Conservation (phyloP, 2,797 vertebrate species). For the Triplophysa bombifrons region DNA sequence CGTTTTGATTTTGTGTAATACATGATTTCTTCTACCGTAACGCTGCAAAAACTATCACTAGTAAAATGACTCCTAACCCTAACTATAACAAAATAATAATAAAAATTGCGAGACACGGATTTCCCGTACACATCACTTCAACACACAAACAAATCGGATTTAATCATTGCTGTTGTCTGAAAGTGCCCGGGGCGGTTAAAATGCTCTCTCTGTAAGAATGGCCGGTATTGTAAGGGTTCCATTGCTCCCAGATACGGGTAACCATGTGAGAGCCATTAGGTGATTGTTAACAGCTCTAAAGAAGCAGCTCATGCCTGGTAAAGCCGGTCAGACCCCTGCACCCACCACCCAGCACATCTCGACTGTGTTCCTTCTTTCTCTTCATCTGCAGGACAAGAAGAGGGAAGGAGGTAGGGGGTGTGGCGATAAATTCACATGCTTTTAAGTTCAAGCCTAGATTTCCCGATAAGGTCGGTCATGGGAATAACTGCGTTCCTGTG, state of each 20-base stretch:
- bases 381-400: constrained; percentile 55
- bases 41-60: too few relatives aligned
- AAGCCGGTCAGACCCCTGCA: constrained; percentile 50
- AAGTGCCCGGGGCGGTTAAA: constrained; percentile 59
- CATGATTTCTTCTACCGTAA: background rate
- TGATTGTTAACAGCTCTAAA: constrained; percentile 75
- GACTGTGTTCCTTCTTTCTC: constrained; percentile 57
- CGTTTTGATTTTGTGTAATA: background rate
- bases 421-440: constrained; percentile 50
- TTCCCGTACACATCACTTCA: background rate
- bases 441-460: constrained; percentile 58
- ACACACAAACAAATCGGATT: constrained; percentile 24
- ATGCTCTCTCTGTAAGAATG: constrained; percentile 68
- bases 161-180: constrained; percentile 62
- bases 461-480: constrained; percentile 64
- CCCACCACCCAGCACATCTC: constrained; percentile 44
- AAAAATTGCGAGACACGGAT: background rate
- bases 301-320: constrained; percentile 74
- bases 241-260: constrained; percentile 68
- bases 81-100: background rate
- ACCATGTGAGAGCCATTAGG: constrained; percentile 81
- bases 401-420: constrained; percentile 10
- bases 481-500: constrained; percentile 62
- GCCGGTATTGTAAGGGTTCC: constrained; percentile 70
- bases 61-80: background rate